Evolutionary conservation across 2,888 invertebrate species (phyloP), one percentile per base, ranked within the genome.

Genomic region (Eubasilissa splendida): DNA sequence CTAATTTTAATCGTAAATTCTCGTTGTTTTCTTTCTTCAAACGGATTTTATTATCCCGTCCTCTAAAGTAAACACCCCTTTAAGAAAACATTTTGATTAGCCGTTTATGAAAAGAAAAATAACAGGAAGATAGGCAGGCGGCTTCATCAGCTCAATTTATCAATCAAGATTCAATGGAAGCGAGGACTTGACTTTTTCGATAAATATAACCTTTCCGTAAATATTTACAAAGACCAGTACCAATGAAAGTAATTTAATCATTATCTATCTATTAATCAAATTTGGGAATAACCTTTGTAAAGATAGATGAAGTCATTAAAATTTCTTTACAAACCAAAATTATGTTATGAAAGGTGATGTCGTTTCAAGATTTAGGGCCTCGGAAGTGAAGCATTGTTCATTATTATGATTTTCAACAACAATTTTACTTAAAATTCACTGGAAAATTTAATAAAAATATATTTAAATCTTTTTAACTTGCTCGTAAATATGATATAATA

Each of bases 101-200:
- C 70, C 70, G 22, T 70, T 70, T 70, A 70, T 70, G 54, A 33
- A 54, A n/a, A 53, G 53, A 70, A 53, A 70, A 70, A 70, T 70
- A 70, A 70, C 22, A 52, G 7, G 11, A 70, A 54, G 70, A 14
- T 70, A 70, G 42, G 42, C 42, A 42, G 42, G 42, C 70, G 22
- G 54, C 54, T 52, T 70, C 70, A 70, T 70, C 70, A 53, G 54
- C 70, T 70, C 54, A 54, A 70, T 70, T 70, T 70, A 70, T 70
- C 70, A 70, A 70, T 70, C 70, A 53, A 53, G 53, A 70, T 54
- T 54, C 70, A 70, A 70, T 70, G n/a, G 66, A 50, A 50, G 14
- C n/a, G n/a, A n/a, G n/a, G 12, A 52, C 50, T 66, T 66, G 14
- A 9, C n/a, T 42, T 8, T 22, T 7, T 68, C 42, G 66, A 68